Percentiles rank a stretch among this genome's conserved stretches.
These are phyloP conservation scores for Fistularia tabacaria DNA, from an alignment of 2,797 vertebrate genomes.

Conservation along the genomic window DNA sequence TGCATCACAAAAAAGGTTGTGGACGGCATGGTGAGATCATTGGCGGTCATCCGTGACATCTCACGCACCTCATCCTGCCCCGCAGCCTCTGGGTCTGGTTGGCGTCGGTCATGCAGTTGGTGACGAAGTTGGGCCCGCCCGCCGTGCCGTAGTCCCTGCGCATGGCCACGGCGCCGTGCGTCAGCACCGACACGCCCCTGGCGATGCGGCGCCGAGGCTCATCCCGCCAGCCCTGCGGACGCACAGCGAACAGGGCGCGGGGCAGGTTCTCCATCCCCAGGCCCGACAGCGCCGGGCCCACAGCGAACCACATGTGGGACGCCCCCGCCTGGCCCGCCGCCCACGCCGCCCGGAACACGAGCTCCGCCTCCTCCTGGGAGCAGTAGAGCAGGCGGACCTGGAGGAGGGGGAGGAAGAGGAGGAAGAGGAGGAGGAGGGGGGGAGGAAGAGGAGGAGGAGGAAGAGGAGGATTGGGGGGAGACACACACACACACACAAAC, in stretches of 20 bases:
- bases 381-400: slow-evolving; percentile 93
- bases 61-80: slow-evolving; percentile 74
- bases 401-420: slow-evolving; percentile 84
- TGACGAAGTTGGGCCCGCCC: slow-evolving; percentile 86
- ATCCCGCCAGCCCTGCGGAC: slow-evolving; percentile 90
- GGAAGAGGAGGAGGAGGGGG: slow-evolving; percentile 82
- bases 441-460: slow-evolving; percentile 54
- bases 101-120: slow-evolving; percentile 87
- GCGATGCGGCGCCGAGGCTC: slow-evolving; percentile 84
- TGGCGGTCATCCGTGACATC: too few relatives aligned
- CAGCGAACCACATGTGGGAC: slow-evolving; percentile 93
- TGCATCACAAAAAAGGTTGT: too few relatives aligned
- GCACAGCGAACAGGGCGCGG: slow-evolving; percentile 85
- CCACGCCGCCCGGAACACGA: slow-evolving; percentile 85
- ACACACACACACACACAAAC: slow-evolving; percentile 67
- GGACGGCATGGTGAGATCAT: too few relatives aligned
- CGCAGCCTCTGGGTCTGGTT: slow-evolving; percentile 82
- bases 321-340: slow-evolving; percentile 86
- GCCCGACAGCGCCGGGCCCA: slow-evolving; percentile 85
- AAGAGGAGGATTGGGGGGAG: slow-evolving; percentile 56
- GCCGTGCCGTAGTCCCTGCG: slow-evolving; percentile 85
- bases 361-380: slow-evolving; percentile 89
- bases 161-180: slow-evolving; percentile 87
- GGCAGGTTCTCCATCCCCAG: slow-evolving; percentile 81
- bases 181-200: slow-evolving; percentile 89